phyloP scores from a whole-genome alignment of 2,113 vertebrate genomes.

The Strigops habroptila region DNA sequence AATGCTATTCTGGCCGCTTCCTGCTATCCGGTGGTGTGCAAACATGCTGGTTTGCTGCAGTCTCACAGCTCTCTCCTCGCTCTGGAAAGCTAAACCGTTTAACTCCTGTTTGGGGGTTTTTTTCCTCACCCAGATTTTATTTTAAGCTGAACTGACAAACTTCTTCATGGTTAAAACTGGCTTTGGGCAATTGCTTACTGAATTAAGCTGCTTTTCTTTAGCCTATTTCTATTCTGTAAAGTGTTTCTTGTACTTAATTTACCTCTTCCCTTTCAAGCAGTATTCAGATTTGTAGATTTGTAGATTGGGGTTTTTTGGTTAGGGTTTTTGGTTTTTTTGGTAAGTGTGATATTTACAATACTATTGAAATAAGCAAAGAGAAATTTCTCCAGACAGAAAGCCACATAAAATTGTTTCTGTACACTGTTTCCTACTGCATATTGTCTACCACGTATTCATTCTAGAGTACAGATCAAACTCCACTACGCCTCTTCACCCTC shows the following conservation, averaged over 20 bases:
- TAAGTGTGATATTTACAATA: background rate
- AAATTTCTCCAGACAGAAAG: background rate
- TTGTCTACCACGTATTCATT: background rate
- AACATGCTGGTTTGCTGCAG: background rate
- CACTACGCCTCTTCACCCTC: background rate
- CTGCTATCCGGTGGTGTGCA: background rate
- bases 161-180: background rate
- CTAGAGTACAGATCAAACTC: background rate
- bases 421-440: background rate
- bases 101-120: background rate
- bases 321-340: background rate
- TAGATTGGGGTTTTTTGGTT: background rate
- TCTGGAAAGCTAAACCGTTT: background rate
- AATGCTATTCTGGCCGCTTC: background rate
- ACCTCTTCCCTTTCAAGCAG: background rate
- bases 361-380: background rate
- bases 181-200: background rate
- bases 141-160: background rate
- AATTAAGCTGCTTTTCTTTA: conserved; percentile 16
- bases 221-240: background rate
- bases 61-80: background rate
- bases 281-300: background rate
- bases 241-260: background rate
- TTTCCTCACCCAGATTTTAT: background rate
- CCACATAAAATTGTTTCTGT: background rate